Conservation (phyloP, 2,797 vertebrate species). For the Ctenopoma multispine region DNA sequence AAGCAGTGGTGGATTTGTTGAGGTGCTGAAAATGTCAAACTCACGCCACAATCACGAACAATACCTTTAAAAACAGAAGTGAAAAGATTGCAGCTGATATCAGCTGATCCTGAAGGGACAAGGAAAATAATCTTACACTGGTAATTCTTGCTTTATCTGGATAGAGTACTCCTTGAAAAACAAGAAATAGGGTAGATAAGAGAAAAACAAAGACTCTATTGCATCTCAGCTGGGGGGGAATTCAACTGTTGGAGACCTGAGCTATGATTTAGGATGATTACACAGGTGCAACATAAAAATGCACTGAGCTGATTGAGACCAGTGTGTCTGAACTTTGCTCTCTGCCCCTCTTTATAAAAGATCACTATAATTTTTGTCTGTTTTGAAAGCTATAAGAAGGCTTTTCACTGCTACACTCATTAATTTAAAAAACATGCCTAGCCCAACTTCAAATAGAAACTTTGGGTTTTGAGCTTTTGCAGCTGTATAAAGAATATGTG, state of each 20-base stretch:
- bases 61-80: neutral
- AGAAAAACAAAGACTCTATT: neutral
- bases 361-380: slow-evolving; percentile 49
- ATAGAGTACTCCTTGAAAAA: neutral
- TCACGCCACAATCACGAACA: too few species aligned
- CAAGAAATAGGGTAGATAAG: neutral
- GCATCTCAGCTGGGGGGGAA: slow-evolving; percentile 5
- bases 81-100: neutral
- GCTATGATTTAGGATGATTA: slow-evolving; percentile 54
- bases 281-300: slow-evolving; percentile 53
- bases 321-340: slow-evolving; percentile 25
- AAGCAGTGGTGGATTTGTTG: too few species aligned
- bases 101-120: neutral
- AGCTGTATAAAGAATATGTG: slow-evolving; percentile 65
- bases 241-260: neutral
- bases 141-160: slow-evolving; percentile 7
- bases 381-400: slow-evolving; percentile 39
- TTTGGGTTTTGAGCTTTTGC: slow-evolving; percentile 36
- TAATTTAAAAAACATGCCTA: slow-evolving; percentile 31
- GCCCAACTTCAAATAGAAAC: slow-evolving; percentile 40
- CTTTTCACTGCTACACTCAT: slow-evolving; percentile 46
- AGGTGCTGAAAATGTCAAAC: too few species aligned
- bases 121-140: neutral
- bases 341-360: slow-evolving; percentile 37
- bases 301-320: neutral